Evolutionary conservation across 2,797 vertebrate species (phyloP), one percentile per base, ranked within the genome.

Genomic region (Gouania willdenowi): DNA sequence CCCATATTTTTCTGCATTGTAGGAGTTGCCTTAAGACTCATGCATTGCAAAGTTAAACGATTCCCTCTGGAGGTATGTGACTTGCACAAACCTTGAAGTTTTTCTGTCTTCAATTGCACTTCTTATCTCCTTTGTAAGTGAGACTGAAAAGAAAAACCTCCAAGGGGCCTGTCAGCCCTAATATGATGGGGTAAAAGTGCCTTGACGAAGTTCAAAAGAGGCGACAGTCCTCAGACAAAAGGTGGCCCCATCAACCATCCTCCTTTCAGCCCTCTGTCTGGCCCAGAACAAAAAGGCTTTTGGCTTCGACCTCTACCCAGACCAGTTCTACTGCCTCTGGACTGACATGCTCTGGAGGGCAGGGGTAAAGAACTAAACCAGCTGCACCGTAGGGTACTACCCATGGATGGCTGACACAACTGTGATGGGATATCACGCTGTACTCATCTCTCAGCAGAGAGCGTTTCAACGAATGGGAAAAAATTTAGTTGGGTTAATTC

Each of bases 271-370:
- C 61, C 61, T 64, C 56, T 42, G 67, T 75, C 81, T 78, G 79
- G 50, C 22, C 32, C 21, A 6, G 57, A 77, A 84, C 77, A 87
- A 87, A 86, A 65, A 47, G n/a, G 12, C 8, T 24, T 10, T n/a
- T 10, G 35, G 23, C 23, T 23, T 28, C n/a, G 34, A 46, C 65
- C 43, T 39, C 43, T 42, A 51, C 11, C 38, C 30, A 47, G 52
- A 53, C 26, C 37, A 17, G 3, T 26, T 26, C 50, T 56, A 38
- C 45, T 45, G 50, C 49, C 34, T 46, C 43, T 41, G 66, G 59
- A 47, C 65, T 73, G 75, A 69, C 71, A 52, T 47, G 41, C 43
- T 51, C 28, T 30, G 36, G 28, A 58, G 40, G 3, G 4, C 19
- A 41, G 53, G 15, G 41, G 51, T n/a, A n/a, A 69, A 49, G 40